Conservation (phyloP, 2,797 vertebrate species). For the Hirundo rustica region DNA sequence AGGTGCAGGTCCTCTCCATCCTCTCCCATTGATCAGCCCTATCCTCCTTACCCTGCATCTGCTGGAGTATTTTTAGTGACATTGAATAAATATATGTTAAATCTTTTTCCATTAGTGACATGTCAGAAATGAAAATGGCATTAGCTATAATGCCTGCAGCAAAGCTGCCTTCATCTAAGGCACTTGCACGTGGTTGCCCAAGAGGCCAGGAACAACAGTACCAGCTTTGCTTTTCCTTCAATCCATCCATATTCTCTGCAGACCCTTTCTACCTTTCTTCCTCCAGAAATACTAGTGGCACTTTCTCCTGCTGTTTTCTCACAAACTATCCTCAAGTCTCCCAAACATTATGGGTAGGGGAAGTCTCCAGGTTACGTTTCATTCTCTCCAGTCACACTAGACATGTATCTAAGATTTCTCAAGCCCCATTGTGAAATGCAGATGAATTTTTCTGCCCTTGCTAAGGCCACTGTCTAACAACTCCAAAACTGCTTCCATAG, state of each 20-base stretch:
- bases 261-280: background rate
- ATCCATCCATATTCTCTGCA: background rate
- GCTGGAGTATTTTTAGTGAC: constrained; percentile 35
- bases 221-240: background rate
- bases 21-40: background rate
- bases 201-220: background rate
- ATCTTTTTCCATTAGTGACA: constrained; percentile 20
- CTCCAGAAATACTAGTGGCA: background rate
- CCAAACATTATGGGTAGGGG: background rate
- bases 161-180: background rate
- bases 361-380: background rate
- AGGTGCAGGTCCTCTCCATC: background rate
- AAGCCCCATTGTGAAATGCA: background rate
- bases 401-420: background rate
- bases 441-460: background rate
- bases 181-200: background rate
- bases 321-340: background rate
- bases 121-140: constrained; percentile 45
- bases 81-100: constrained; percentile 29
- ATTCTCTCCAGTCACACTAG: background rate
- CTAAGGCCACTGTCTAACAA: background rate
- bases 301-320: background rate
- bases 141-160: constrained; percentile 27
- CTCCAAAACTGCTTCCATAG: background rate
- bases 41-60: background rate